Conservation (phyloP, 1,140 invertebrate species). For the Drosophila pseudoobscura region DNA sequence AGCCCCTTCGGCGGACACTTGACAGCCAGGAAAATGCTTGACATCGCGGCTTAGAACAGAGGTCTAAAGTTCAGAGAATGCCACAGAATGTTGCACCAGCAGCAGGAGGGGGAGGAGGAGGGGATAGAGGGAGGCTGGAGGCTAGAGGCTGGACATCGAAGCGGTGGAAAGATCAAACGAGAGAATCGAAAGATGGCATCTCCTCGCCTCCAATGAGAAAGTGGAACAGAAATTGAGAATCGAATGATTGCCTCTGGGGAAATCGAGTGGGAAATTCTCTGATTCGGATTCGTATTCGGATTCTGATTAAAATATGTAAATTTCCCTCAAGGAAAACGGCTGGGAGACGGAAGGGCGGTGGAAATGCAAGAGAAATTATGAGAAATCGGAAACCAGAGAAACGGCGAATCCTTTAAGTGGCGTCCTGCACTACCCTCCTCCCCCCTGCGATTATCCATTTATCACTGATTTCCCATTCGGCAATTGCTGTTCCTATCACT, state of each 20-base stretch:
- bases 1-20: conserved; percentile 8
- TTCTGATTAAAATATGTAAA: conserved; percentile 46
- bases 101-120: neutral
- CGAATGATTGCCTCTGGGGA: conserved; percentile 28
- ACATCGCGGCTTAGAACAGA: neutral
- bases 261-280: conserved; percentile 22
- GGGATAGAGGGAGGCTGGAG: neutral
- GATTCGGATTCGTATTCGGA: no score
- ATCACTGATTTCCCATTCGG: conserved; percentile 20
- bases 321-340: conserved; percentile 11
- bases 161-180: conserved; percentile 1
- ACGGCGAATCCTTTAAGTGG: conserved; percentile 4
- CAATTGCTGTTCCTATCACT: conserved; percentile 43
- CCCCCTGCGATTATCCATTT: conserved; percentile 11
- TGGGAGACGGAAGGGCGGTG: no score
- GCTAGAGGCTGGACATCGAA: neutral
- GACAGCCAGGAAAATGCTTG: conserved; percentile 8
- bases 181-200: no score
- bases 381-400: conserved; percentile 9
- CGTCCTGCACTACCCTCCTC: neutral
- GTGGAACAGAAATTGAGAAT: conserved; percentile 11
- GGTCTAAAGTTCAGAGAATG: conserved; percentile 15
- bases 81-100: conserved; percentile 2
- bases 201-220: conserved; percentile 7
- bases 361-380: conserved; percentile 15